Evolutionary conservation across 2,888 invertebrate genomes (phyloP).

Genomic region (Mallateleia sp.): DNA sequence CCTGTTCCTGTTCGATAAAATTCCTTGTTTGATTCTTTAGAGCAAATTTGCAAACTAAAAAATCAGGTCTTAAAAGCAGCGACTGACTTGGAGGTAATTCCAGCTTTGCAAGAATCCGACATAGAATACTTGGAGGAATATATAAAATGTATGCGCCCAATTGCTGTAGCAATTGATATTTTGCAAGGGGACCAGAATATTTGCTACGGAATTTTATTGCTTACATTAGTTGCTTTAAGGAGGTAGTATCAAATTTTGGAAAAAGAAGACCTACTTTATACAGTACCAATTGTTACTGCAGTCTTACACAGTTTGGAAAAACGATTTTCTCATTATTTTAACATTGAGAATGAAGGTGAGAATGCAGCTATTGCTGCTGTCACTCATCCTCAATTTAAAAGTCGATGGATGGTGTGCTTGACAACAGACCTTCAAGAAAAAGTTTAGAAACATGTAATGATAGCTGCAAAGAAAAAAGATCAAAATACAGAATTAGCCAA

Average conservation of each 20-base stretch:
- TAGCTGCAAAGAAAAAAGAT: too few relatives aligned
- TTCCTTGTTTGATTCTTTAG: slow-evolving; percentile 7
- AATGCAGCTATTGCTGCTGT: slow-evolving; percentile 17
- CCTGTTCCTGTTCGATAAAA: slow-evolving; percentile 12
- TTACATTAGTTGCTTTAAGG: slow-evolving; percentile 13
- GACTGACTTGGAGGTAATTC: neutral
- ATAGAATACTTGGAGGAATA: slow-evolving; percentile 16
- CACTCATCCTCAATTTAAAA: slow-evolving; percentile 4
- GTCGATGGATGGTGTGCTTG: slow-evolving; percentile 1
- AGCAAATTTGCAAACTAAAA: neutral
- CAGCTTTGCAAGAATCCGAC: neutral
- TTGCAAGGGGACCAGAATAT: slow-evolving; percentile 18
- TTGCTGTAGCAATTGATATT: neutral
- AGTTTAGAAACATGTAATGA: too few relatives aligned
- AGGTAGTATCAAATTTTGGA: slow-evolving; percentile 1
- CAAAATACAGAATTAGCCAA: too few relatives aligned
- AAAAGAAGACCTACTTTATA: neutral
- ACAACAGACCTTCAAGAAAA: neutral
- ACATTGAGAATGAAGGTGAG: neutral
- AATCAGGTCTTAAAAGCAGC: neutral
- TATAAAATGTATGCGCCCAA: neutral
- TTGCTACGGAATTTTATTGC: slow-evolving; percentile 6
- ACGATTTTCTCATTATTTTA: neutral
- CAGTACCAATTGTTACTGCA: neutral
- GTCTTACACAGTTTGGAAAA: neutral